phyloP scores from a whole-genome alignment of 2,888 invertebrate species.

The Parnassius smintheus region DNA sequence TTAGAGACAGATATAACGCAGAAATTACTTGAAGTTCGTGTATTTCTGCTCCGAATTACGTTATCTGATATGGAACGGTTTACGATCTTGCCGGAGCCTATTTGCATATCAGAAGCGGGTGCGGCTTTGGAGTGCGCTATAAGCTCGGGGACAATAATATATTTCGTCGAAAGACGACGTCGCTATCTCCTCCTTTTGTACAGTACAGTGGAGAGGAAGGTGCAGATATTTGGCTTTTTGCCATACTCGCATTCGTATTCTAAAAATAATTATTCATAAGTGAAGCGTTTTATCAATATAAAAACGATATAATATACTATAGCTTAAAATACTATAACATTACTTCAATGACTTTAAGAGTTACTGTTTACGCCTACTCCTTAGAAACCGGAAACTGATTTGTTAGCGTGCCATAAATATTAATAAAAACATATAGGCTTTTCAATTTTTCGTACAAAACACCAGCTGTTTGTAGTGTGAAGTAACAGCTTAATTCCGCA shows the following conservation, averaged over 20 bases:
- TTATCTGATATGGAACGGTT: slow-evolving; percentile 73
- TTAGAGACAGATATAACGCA: slow-evolving; percentile 28
- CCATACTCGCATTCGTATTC: slow-evolving; percentile 34
- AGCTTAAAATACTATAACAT: no score
- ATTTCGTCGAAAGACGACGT: slow-evolving; percentile 63
- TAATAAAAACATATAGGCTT: no score
- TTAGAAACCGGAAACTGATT: no score
- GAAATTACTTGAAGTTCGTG: slow-evolving; percentile 45
- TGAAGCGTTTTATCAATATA: no score
- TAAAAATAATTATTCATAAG: slow-evolving; percentile 12
- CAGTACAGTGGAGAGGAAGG: slow-evolving; percentile 48
- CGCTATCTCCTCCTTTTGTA: slow-evolving; percentile 65
- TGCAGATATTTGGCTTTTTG: slow-evolving; percentile 53
- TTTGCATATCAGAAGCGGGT: slow-evolving; percentile 72
- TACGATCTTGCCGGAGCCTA: slow-evolving; percentile 67
- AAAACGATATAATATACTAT: no score
- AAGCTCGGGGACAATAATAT: slow-evolving; percentile 67
- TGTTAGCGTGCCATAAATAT: no score
- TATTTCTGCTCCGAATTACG: slow-evolving; percentile 61
- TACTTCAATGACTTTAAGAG: no score
- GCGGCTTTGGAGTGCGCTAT: slow-evolving; percentile 53
- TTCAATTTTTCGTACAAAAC: no score
- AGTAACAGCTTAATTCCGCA: no score
- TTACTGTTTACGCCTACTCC: no score
- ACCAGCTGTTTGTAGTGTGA: no score